A percentile compares a stretch with the other conserved stretches of the same genome.
Evolutionary conservation across 2,797 vertebrate genomes (phyloP).

Genomic region (Meda fulgida): DNA sequence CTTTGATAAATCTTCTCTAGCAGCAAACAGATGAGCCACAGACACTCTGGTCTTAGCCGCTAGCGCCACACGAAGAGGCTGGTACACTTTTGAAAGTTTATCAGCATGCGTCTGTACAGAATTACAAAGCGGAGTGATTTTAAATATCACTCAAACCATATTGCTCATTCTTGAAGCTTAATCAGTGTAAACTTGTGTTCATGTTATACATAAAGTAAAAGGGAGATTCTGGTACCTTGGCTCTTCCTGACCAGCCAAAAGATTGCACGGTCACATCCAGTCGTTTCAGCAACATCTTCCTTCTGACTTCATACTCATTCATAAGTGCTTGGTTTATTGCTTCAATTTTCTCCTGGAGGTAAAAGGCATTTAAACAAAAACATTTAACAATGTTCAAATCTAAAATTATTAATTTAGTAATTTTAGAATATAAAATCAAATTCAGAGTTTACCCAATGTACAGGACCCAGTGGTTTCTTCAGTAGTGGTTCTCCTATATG

Average conservation of each 20-base stretch:
- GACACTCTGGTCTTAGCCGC: constrained; percentile 83
- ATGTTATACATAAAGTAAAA: constrained; percentile 1
- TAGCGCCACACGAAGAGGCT: constrained; percentile 87
- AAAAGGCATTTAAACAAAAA: neutral
- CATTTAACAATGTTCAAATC: neutral
- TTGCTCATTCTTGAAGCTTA: neutral
- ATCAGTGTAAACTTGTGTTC: neutral
- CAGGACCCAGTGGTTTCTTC: constrained; percentile 90
- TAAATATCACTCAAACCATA: neutral
- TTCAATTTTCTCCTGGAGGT: constrained; percentile 93
- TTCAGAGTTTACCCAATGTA: constrained; percentile 86
- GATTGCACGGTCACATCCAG: constrained; percentile 97
- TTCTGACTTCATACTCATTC: constrained; percentile 95
- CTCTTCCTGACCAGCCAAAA: constrained; percentile 96
- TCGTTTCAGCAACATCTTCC: constrained; percentile 95
- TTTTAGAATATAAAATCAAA: neutral
- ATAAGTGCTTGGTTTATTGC: constrained; percentile 94
- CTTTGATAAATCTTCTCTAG: constrained; percentile 93
- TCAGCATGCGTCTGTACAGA: constrained; percentile 83
- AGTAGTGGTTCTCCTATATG: constrained; percentile 91
- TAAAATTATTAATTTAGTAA: neutral
- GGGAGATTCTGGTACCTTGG: constrained; percentile 82
- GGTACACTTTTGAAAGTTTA: constrained; percentile 91
- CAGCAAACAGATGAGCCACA: constrained; percentile 90
- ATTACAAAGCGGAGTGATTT: constrained; percentile 55